These are phyloP conservation scores for Boleophthalmus pectinirostris DNA, from an alignment of 2,113 vertebrate genomes.

Conservation along the genomic window DNA sequence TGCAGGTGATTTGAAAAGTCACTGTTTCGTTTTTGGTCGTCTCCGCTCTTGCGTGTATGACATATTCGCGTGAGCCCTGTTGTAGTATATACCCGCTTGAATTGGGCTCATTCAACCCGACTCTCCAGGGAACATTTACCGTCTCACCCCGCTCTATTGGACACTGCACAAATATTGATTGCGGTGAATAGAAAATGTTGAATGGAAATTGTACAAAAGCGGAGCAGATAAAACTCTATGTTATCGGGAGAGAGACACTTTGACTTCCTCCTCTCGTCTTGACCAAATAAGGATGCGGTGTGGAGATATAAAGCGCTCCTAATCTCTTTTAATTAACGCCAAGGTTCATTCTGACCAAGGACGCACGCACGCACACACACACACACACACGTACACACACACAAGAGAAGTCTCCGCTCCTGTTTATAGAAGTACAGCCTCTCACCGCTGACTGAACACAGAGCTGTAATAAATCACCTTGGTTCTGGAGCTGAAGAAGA, in stretches of 20 bases:
- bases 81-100: too few species aligned
- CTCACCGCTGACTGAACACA: conserved; percentile 6
- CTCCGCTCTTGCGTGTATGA: too few species aligned
- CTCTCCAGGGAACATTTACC: neutral
- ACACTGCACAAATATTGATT: neutral
- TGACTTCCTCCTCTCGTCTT: neutral
- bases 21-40: too few species aligned
- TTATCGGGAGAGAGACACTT: conserved; percentile 1
- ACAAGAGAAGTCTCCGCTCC: neutral
- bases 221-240: neutral
- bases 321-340: conserved; percentile 42
- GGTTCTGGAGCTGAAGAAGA: conserved; percentile 30
- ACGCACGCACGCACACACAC: neutral
- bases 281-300: neutral
- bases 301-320: conserved; percentile 13
- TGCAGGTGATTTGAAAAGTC: too few species aligned
- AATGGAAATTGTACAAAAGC: conserved; percentile 3
- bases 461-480: conserved; percentile 25
- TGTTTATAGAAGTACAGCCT: neutral
- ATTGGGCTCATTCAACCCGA: neutral
- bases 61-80: neutral
- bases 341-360: conserved; percentile 20
- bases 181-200: neutral
- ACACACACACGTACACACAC: neutral
- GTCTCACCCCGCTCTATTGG: neutral